phyloP scores from a whole-genome alignment of 2,888 invertebrate genomes.

The Pheosia gnoma region DNA sequence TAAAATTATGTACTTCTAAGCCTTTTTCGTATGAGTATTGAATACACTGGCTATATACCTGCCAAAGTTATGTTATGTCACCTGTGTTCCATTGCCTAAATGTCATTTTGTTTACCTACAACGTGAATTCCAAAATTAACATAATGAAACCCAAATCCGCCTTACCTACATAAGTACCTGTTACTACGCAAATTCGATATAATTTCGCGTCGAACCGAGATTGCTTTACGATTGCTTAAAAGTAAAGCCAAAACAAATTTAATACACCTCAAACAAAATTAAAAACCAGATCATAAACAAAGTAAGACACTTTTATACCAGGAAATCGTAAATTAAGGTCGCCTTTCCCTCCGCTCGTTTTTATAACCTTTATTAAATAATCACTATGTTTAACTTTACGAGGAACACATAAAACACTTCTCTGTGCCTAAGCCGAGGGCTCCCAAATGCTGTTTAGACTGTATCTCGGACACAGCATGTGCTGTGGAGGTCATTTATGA shows the following conservation, averaged over 20 bases:
- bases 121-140: neutral
- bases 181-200: neutral
- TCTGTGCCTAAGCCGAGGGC: neutral
- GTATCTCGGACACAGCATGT: neutral
- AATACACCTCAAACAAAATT: conserved; percentile 17
- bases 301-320: conserved; percentile 7
- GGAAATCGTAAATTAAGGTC: conserved; percentile 7
- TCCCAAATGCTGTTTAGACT: neutral
- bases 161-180: neutral
- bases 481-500: neutral
- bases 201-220: neutral
- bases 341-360: conserved; percentile 2
- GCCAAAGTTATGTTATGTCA: too few relatives aligned
- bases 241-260: conserved; percentile 1
- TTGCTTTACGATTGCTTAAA: neutral
- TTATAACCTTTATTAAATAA: conserved; percentile 10
- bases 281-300: conserved; percentile 4
- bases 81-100: too few relatives aligned
- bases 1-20: too few relatives aligned
- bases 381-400: conserved; percentile 11
- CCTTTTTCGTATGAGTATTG: too few relatives aligned
- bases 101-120: too few relatives aligned
- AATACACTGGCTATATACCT: too few relatives aligned
- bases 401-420: neutral
- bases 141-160: neutral